Percentiles rank a stretch among this genome's conserved stretches.
These are phyloP conservation scores for Pitangus sulphuratus DNA, from an alignment of 2,797 vertebrate genomes.

Conservation along the genomic window DNA sequence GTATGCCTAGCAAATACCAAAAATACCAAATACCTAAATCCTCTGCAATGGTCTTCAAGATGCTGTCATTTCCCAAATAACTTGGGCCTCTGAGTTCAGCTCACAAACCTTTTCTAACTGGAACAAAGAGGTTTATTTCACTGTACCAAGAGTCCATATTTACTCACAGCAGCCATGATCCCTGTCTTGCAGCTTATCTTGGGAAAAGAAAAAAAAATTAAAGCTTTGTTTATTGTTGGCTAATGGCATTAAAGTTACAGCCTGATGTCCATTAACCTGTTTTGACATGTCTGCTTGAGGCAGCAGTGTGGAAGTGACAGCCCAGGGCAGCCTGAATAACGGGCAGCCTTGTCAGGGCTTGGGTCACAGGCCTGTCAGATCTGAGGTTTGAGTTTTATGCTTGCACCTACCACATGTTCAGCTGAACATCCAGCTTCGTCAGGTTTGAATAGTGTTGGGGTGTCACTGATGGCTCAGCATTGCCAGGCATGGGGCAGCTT, in stretches of 20 bases:
- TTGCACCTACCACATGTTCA: fast-evolving
- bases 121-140: neutral
- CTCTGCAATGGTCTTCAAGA: neutral
- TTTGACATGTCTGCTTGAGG: neutral
- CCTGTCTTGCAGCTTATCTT: neutral
- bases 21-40: neutral
- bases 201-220: neutral
- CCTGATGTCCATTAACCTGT: neutral
- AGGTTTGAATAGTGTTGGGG: neutral
- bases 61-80: neutral
- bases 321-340: neutral
- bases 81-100: neutral
- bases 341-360: neutral
- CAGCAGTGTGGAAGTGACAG: neutral
- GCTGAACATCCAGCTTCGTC: neutral
- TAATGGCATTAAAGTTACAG: neutral
- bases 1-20: constrained; percentile 16
- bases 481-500: neutral
- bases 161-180: neutral
- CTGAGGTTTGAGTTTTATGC: neutral
- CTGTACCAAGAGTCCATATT: neutral
- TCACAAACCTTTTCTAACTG: neutral
- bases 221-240: constrained; percentile 3
- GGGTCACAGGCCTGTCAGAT: neutral
- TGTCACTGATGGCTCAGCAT: neutral